These are phyloP conservation scores for Phyllostomus discolor DNA, from an alignment of 2,113 vertebrate genomes.

Conservation along the genomic window DNA sequence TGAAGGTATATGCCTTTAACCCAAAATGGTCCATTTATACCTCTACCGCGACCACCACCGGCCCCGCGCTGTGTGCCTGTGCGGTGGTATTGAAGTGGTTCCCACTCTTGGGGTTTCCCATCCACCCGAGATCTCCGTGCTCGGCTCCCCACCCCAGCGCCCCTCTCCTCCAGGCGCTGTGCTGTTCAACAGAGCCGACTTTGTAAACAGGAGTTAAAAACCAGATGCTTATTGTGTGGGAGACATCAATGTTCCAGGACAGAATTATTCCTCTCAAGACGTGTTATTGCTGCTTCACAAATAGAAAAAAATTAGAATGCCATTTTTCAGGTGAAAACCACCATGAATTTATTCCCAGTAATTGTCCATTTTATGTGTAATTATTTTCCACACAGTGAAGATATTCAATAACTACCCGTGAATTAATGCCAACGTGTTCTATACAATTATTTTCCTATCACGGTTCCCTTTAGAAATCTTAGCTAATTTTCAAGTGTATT, in stretches of 20 bases:
- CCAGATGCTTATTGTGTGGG: neutral
- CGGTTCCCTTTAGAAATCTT: neutral
- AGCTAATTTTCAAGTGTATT: neutral
- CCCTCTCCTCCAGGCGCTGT: neutral
- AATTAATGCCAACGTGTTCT: neutral
- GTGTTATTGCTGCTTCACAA: neutral
- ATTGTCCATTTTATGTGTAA: neutral
- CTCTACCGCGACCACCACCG: fast-evolving
- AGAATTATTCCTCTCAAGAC: neutral
- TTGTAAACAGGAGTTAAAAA: neutral
- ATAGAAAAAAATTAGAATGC: neutral
- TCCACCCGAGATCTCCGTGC: fast-evolving
- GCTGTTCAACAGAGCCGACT: neutral
- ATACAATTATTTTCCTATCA: neutral
- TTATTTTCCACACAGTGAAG: neutral
- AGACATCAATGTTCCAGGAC: neutral
- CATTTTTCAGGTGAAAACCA: neutral
- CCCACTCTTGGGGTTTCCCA: neutral
- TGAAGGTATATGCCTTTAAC: neutral
- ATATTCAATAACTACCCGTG: neutral
- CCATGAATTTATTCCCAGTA: neutral
- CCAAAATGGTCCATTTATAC: fast-evolving
- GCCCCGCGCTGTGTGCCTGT: fast-evolving
- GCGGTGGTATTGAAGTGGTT: neutral
- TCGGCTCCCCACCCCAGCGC: fast-evolving